phyloP scores from a whole-genome alignment of 2,797 vertebrate species.

The Pangasius sanitwongsei region DNA sequence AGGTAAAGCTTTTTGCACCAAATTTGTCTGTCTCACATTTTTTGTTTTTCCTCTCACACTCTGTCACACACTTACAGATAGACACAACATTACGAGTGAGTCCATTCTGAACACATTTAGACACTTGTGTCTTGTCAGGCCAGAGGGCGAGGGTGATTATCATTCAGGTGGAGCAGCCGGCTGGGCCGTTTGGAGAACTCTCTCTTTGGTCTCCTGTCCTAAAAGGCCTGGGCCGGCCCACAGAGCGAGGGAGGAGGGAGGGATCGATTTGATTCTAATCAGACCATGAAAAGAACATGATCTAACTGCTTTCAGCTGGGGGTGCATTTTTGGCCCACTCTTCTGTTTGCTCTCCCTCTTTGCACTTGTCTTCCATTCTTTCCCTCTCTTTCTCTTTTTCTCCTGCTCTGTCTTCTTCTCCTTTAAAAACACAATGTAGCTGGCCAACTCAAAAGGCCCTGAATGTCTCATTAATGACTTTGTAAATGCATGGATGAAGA shows the following conservation, averaged over 20 bases:
- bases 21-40: background rate
- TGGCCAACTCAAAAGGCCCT: slow-evolving; percentile 97
- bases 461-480: slow-evolving; percentile 99
- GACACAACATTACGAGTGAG: slow-evolving; percentile 52
- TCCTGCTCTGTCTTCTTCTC: slow-evolving; percentile 63
- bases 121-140: slow-evolving; percentile 80
- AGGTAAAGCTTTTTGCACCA: background rate
- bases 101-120: slow-evolving; percentile 70
- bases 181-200: slow-evolving; percentile 82
- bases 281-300: slow-evolving; percentile 99
- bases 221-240: slow-evolving; percentile 87
- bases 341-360: slow-evolving; percentile 62
- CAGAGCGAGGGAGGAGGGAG: slow-evolving; percentile 81
- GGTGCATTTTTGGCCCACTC: slow-evolving; percentile 97
- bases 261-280: slow-evolving; percentile 99
- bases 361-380: slow-evolving; percentile 64
- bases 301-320: slow-evolving; percentile 99
- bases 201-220: slow-evolving; percentile 92
- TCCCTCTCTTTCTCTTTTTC: slow-evolving; percentile 60
- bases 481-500: slow-evolving; percentile 84
- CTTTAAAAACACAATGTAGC: slow-evolving; percentile 86
- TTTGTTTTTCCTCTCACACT: background rate
- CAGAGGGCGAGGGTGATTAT: slow-evolving; percentile 95
- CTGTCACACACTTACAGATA: background rate
- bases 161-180: slow-evolving; percentile 95